Base-by-base conservation (phyloP, 2,888 invertebrate species). In the Drosophila neotestacea region DNA sequence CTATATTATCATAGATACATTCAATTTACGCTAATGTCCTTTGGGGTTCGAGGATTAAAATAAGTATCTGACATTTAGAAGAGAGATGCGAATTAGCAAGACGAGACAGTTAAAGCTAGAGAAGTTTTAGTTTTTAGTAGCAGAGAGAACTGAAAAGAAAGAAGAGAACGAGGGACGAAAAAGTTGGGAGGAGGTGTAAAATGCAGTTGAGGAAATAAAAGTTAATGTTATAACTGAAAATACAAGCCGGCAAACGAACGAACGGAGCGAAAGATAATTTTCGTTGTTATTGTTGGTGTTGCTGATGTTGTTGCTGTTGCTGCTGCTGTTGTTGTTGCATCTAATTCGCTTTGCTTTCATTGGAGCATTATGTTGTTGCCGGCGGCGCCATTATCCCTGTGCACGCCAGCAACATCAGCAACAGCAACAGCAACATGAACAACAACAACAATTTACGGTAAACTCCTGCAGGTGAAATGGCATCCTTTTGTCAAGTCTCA, bases 401-500 rank as follows among this genome's bases (percentile, higher is more conserved):
- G 56, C 51, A 72, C 63, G 63, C 52, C 64, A 64, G 38, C 70
- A 66, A 47, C 58, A 66, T 28, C 64, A 65, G 27, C 44, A 32
- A 11, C 61, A 41, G 22, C 52, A 50, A 44, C 55, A 64, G 6
- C 62, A 63, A 27, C 54, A 71, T 7, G 61, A 68, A 36, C 67
- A 81, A 70, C 76, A 83, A 71, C 77, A 85, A 70, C 76, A 79
- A 87, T 80, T 84, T 79, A 81, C 74, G 75, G 73, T 64, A 73
- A 81, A 73, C 75, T 84, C 61, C 75, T 86, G 73, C 84, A 86
- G 81, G 84, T 81, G 77, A 73, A 86, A 81, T 81, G 80, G 81
- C 82, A 81, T 76, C 87, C 87, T 85, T 87, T 87, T 85, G 85
- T 87, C 85, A 86, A 79, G 83, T 70, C 80, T 80, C 78, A 69